These are phyloP conservation scores for Canis aureus DNA, from an alignment of 2,113 vertebrate genomes.

Conservation along the genomic window DNA sequence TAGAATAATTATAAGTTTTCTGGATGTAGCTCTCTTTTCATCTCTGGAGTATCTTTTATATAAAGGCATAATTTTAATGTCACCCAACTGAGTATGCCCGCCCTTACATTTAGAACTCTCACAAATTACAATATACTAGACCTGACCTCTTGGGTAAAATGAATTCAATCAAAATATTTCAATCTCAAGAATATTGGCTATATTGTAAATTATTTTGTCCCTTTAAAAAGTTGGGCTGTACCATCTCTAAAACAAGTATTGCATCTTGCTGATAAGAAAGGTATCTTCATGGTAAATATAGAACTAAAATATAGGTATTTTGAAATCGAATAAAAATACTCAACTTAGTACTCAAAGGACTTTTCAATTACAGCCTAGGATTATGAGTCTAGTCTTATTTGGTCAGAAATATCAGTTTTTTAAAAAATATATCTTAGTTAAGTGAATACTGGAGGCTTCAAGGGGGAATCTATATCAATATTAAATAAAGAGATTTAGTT, in stretches of 20 bases:
- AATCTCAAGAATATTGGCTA: background rate
- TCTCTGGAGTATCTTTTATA: background rate
- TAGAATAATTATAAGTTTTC: conserved; percentile 12
- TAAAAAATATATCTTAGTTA: background rate
- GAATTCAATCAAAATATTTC: background rate
- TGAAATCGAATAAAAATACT: background rate
- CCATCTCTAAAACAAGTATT: background rate
- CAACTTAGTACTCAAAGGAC: background rate
- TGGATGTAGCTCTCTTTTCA: background rate
- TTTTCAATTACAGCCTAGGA: background rate
- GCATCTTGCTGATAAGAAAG: background rate
- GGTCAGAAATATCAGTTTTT: background rate
- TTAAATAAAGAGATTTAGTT: background rate
- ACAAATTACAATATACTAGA: background rate
- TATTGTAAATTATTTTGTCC: background rate
- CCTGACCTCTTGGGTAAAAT: background rate
- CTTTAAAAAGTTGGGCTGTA: background rate
- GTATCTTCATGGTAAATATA: background rate
- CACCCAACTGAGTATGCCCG: background rate
- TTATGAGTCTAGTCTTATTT: background rate
- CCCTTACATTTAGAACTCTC: background rate
- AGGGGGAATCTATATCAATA: background rate
- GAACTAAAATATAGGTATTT: background rate
- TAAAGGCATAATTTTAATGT: background rate
- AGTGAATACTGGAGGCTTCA: background rate